A percentile compares a stretch with the other conserved stretches of the same genome.
phyloP scores from a whole-genome alignment of 2,113 vertebrate species.

The Uropsilus gracilis region DNA sequence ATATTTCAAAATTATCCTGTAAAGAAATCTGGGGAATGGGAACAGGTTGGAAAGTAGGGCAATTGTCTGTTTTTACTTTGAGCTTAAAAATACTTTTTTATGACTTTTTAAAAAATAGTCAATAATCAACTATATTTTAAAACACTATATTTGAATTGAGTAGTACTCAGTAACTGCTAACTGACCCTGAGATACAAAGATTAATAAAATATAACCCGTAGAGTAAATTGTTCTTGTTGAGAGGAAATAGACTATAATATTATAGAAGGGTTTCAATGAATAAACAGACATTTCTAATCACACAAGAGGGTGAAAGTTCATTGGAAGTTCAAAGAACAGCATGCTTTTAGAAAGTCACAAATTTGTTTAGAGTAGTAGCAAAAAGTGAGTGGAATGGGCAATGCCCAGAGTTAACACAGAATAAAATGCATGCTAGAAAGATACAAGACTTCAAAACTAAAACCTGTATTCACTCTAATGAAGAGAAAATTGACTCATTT shows the following conservation, averaged over 20 bases:
- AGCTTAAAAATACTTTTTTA: background rate
- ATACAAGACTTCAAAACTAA: background rate
- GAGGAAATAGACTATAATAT: background rate
- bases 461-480: background rate
- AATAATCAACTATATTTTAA: background rate
- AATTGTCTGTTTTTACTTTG: background rate
- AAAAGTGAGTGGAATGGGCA: background rate
- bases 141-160: background rate
- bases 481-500: background rate
- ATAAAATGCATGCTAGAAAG: background rate
- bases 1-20: background rate
- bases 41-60: background rate
- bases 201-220: background rate
- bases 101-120: background rate
- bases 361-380: background rate
- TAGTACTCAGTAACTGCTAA: background rate
- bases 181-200: background rate
- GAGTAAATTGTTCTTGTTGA: background rate
- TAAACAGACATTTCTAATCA: background rate
- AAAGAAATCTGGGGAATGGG: background rate
- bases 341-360: background rate
- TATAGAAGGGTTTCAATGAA: background rate
- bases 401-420: background rate
- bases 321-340: background rate
- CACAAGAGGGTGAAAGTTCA: background rate